phyloP scores from a whole-genome alignment of 2,113 vertebrate species.

The Hemichromis elongatus region DNA sequence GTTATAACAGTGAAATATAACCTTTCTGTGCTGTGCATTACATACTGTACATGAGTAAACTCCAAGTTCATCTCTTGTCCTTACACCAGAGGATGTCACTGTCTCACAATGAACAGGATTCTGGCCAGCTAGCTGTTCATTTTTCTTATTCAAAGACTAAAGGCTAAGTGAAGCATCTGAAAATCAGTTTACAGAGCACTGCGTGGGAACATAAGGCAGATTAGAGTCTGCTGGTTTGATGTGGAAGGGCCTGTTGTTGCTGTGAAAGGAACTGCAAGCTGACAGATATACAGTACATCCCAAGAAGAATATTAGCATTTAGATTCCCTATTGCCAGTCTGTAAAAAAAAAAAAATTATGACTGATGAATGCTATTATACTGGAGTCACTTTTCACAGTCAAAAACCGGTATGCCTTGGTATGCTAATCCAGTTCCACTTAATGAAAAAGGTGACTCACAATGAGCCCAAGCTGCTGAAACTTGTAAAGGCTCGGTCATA shows the following conservation, averaged over 20 bases:
- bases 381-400: neutral
- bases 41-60: neutral
- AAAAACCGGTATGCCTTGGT: neutral
- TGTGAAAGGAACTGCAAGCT: neutral
- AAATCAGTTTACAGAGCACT: constrained; percentile 39
- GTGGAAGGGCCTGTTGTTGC: neutral
- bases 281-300: constrained; percentile 30
- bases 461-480: neutral
- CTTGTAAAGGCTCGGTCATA: neutral
- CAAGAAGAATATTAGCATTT: constrained; percentile 33
- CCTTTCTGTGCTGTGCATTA: neutral
- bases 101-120: neutral
- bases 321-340: neutral
- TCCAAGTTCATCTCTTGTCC: neutral
- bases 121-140: neutral
- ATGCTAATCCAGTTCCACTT: neutral
- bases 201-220: constrained; percentile 19
- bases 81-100: neutral
- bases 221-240: constrained; percentile 4
- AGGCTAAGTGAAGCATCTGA: neutral
- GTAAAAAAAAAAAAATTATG: constrained; percentile 7
- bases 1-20: neutral
- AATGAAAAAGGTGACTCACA: neutral
- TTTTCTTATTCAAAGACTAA: neutral
- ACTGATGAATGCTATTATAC: constrained; percentile 12